Percentiles rank a stretch among this genome's conserved stretches.
These are phyloP conservation scores for Malthinus flaveolus DNA, from an alignment of 2,888 invertebrate species.

Conservation along the genomic window DNA sequence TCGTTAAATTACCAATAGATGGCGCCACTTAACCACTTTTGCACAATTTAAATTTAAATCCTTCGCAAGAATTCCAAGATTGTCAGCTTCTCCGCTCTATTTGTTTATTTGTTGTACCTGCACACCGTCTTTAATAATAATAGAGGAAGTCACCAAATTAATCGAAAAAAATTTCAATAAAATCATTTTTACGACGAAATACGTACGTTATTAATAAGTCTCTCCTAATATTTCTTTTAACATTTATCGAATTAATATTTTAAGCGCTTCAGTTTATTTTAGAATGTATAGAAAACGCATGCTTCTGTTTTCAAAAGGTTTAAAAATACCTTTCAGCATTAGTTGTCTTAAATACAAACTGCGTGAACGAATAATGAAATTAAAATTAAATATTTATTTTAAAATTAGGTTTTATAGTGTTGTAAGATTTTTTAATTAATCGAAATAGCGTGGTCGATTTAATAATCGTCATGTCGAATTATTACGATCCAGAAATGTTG, in stretches of 20 bases:
- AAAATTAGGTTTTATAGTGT: background rate
- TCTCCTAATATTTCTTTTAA: background rate
- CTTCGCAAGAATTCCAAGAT: no score
- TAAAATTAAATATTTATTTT: conserved; percentile 4
- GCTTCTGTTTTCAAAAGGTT: conserved; percentile 20
- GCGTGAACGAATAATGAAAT: background rate
- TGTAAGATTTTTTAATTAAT: background rate
- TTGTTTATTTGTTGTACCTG: no score
- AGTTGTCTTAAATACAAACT: conserved; percentile 8
- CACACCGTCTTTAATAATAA: no score
- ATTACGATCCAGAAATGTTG: conserved; percentile 47
- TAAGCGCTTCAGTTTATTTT: conserved; percentile 19
- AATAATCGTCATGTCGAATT: conserved; percentile 41
- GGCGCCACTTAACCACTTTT: no score
- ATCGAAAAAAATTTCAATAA: no score
- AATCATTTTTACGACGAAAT: no score
- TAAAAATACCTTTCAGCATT: conserved; percentile 23
- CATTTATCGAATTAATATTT: conserved; percentile 2
- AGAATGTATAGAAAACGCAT: conserved; percentile 17
- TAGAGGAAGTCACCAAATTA: no score
- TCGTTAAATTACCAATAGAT: no score
- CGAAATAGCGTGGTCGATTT: background rate
- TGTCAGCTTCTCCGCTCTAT: no score
- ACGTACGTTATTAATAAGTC: no score
- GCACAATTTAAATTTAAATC: no score